Evolutionary conservation across 1,140 invertebrate genomes (phyloP).

Genomic region (Macrotrachela quadricornifera): DNA sequence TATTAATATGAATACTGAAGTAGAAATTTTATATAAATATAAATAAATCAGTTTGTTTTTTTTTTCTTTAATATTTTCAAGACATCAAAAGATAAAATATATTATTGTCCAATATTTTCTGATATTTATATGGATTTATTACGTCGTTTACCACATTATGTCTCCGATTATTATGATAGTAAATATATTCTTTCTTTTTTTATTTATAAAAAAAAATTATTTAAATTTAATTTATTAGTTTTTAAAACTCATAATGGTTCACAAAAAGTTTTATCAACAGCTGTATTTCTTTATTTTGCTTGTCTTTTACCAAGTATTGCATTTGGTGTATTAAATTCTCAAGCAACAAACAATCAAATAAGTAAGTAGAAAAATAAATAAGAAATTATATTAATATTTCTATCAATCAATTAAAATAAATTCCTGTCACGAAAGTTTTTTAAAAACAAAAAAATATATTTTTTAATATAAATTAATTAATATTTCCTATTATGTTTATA

Average conservation of each 20-base stretch:
- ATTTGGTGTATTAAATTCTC: conserved; percentile 43
- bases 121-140: conserved; percentile 34
- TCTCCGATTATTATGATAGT: conserved; percentile 38
- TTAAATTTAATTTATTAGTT: conserved; percentile 8
- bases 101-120: conserved; percentile 23
- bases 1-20: conserved; percentile 17
- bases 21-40: conserved; percentile 29
- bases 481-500: no score
- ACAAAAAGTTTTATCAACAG: conserved; percentile 38
- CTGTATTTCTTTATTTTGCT: conserved; percentile 45
- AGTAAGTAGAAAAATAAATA: no score
- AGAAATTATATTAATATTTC: no score
- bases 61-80: no score
- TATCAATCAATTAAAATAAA: no score
- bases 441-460: no score
- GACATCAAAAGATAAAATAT: neutral
- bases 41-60: conserved; percentile 12
- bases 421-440: no score
- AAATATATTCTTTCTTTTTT: conserved; percentile 8
- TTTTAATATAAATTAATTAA: no score
- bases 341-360: conserved; percentile 40
- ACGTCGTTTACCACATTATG: conserved; percentile 34
- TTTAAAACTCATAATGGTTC: conserved; percentile 26
- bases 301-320: conserved; percentile 44
- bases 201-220: neutral